phyloP scores from a whole-genome alignment of 1,140 invertebrate species.

The Drosophila lini region DNA sequence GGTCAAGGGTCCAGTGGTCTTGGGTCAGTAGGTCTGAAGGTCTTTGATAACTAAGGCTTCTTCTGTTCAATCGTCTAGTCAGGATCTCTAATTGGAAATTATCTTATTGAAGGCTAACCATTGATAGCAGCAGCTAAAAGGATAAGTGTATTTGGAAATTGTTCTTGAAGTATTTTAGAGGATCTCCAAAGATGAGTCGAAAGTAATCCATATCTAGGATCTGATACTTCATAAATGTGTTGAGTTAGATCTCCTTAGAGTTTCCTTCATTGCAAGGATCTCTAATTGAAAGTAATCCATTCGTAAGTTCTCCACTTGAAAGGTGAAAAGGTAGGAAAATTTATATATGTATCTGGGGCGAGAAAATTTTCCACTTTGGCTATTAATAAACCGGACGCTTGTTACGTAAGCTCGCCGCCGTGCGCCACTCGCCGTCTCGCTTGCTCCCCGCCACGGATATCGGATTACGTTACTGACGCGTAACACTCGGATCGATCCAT shows the following conservation, averaged over 20 bases:
- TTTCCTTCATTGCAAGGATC: not conserved
- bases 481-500: slow-evolving; percentile 63
- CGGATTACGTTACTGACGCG: slow-evolving; percentile 64
- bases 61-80: too few relatives aligned
- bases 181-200: not conserved
- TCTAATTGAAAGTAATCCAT: not conserved
- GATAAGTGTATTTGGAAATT: not conserved
- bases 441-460: slow-evolving; percentile 47
- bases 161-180: not conserved
- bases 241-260: not conserved
- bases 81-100: not conserved
- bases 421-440: slow-evolving; percentile 47
- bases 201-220: not conserved
- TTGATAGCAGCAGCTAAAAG: not conserved
- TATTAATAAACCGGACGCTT: slow-evolving; percentile 43
- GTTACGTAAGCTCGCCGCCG: slow-evolving; percentile 59
- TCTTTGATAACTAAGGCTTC: not conserved
- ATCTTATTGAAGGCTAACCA: not conserved
- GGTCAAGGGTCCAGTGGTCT: slow-evolving; percentile 1
- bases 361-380: slow-evolving; percentile 40
- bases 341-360: slow-evolving; percentile 31
- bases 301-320: not conserved
- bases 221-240: too few relatives aligned
- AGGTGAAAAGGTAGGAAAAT: slow-evolving; percentile 12
- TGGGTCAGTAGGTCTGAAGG: not conserved